Evolutionary conservation across 2,888 invertebrate species (phyloP).

Genomic region (Drosophila emarginata): DNA sequence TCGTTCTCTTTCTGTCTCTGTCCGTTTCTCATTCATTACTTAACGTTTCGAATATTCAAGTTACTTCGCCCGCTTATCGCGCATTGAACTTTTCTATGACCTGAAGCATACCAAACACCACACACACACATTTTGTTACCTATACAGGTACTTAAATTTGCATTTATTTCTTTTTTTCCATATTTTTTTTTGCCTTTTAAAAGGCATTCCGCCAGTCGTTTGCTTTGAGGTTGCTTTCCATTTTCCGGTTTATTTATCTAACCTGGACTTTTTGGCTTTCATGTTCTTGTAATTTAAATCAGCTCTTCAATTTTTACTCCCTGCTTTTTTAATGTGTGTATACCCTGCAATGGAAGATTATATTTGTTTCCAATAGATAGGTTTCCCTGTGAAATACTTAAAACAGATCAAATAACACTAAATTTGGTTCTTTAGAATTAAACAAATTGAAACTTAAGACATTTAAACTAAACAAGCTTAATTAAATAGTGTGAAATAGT

Average conservation of each 20-base stretch:
- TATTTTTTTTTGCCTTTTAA: conserved; percentile 19
- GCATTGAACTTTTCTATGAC: conserved; percentile 58
- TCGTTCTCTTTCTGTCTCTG: background rate
- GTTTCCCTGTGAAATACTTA: too few species aligned
- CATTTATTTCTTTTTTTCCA: conserved; percentile 32
- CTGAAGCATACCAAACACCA: conserved; percentile 28
- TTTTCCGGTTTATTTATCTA: conserved; percentile 44
- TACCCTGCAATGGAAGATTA: background rate
- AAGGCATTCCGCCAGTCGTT: conserved; percentile 12
- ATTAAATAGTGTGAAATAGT: too few species aligned
- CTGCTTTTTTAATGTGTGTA: background rate
- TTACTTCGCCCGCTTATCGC: conserved; percentile 49
- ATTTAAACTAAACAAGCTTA: too few species aligned
- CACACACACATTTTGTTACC: conserved; percentile 11
- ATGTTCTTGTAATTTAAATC: conserved; percentile 49
- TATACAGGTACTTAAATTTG: conserved; percentile 39
- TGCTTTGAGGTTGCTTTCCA: conserved; percentile 31
- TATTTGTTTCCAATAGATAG: too few species aligned
- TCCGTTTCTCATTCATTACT: conserved; percentile 14
- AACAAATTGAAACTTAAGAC: too few species aligned
- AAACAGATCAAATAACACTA: too few species aligned
- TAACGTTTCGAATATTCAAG: conserved; percentile 24
- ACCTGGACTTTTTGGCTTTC: conserved; percentile 32
- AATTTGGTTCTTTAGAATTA: too few species aligned
- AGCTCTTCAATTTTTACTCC: conserved; percentile 23